phyloP scores from a whole-genome alignment of 92 coral and sea anemone genomes.

The Epizoanthus fatuus region DNA sequence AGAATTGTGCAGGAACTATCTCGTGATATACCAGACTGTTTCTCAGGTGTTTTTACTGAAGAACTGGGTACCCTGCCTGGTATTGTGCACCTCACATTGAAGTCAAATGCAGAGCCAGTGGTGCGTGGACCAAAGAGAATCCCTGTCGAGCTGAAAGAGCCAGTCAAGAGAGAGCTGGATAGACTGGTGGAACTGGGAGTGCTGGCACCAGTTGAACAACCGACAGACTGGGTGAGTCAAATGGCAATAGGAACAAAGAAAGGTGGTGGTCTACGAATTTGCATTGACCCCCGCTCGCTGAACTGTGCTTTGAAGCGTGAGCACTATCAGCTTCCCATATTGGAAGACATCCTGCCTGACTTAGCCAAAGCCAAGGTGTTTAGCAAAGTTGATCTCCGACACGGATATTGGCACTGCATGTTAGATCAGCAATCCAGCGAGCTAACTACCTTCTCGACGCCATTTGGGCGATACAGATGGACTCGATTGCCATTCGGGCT shows the following conservation, averaged over 20 bases:
- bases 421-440: slow-evolving; percentile 23
- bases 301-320: slow-evolving; percentile 44
- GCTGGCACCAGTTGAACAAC: slow-evolving; percentile 47
- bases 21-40: slow-evolving; percentile 7
- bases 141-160: background rate
- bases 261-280: slow-evolving; percentile 45
- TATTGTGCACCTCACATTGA: slow-evolving; percentile 42
- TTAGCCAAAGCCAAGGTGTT: slow-evolving; percentile 2
- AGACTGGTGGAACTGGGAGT: slow-evolving; percentile 30
- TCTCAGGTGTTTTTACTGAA: slow-evolving; percentile 30
- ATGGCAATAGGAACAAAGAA: slow-evolving; percentile 52
- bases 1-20: slow-evolving; percentile 28
- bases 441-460: slow-evolving; percentile 36
- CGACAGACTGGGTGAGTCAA: slow-evolving; percentile 60
- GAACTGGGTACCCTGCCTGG: slow-evolving; percentile 59
- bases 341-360: slow-evolving; percentile 12
- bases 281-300: slow-evolving; percentile 29
- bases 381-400: no score
- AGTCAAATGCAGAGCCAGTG: slow-evolving; percentile 38
- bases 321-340: slow-evolving; percentile 38
- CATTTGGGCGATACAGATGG: slow-evolving; percentile 40
- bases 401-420: slow-evolving; percentile 30
- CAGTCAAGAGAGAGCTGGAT: slow-evolving; percentile 31
- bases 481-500: slow-evolving; percentile 47
- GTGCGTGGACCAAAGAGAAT: slow-evolving; percentile 47